Conservation (phyloP, 2,888 invertebrate genomes). For the Apotomis capreana region DNA sequence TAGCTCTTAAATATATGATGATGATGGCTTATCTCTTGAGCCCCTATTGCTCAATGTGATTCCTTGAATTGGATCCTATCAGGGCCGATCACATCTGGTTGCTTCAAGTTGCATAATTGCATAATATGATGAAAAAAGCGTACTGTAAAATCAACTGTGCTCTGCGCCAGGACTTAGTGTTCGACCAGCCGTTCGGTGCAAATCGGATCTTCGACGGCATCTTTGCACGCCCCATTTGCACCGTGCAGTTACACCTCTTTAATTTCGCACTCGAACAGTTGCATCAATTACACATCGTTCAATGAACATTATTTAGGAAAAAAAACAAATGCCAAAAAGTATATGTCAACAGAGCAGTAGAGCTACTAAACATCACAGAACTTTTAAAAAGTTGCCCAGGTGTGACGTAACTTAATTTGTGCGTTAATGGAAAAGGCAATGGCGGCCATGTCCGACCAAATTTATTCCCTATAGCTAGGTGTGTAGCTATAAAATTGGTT, state of each 20-base stretch:
- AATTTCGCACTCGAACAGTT: conserved; percentile 20
- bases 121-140: background rate
- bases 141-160: conserved; percentile 17
- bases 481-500: conserved; percentile 27
- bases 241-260: conserved; percentile 41
- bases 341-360: background rate
- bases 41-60: no score
- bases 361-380: background rate
- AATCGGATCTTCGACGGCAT: conserved; percentile 62
- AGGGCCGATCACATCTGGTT: no score
- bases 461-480: conserved; percentile 60
- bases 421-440: conserved; percentile 60
- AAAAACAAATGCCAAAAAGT: background rate
- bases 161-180: conserved; percentile 36
- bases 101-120: no score
- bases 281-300: conserved; percentile 9
- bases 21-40: no score
- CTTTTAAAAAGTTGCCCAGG: conserved; percentile 42
- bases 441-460: conserved; percentile 56
- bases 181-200: conserved; percentile 53
- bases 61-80: no score
- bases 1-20: no score
- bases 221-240: conserved; percentile 55
- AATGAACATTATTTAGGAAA: conserved; percentile 4
- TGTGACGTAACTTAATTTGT: conserved; percentile 53